Conservation (phyloP, 2,888 invertebrate genomes). For the Punctoribates punctum region DNA sequence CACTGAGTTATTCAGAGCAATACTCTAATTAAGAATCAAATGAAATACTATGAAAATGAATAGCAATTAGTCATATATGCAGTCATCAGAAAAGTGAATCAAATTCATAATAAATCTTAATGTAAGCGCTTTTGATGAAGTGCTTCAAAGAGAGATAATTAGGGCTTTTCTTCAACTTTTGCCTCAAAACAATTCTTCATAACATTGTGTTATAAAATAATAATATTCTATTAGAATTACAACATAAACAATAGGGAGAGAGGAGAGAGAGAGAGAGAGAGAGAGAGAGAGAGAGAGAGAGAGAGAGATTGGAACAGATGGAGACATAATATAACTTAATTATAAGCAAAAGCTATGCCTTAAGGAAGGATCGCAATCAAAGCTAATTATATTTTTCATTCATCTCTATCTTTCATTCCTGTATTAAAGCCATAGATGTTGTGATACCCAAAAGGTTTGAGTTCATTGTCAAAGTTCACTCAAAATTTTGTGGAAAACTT, state of each 20-base stretch:
- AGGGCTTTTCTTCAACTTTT: too few relatives aligned
- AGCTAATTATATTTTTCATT: constrained; percentile 37
- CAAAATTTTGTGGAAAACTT: neutral
- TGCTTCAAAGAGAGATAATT: too few relatives aligned
- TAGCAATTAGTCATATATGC: too few relatives aligned
- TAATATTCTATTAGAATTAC: too few relatives aligned
- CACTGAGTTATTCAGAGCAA: too few relatives aligned
- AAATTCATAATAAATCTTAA: too few relatives aligned
- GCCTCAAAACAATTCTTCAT: too few relatives aligned
- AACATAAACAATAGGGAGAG: neutral
- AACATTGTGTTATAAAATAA: too few relatives aligned
- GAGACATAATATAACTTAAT: constrained; percentile 29
- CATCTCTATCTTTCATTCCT: constrained; percentile 4
- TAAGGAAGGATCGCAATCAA: constrained; percentile 31
- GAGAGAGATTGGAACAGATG: neutral
- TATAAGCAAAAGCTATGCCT: constrained; percentile 10
- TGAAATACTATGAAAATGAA: too few relatives aligned
- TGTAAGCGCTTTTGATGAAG: too few relatives aligned
- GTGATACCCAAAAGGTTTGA: constrained; percentile 21
- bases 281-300: constrained; percentile 19
- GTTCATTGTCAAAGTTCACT: constrained; percentile 30
- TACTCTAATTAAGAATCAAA: too few relatives aligned
- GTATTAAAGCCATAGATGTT: neutral
- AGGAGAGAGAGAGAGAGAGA: constrained; percentile 22
- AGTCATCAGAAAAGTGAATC: too few relatives aligned